These are phyloP conservation scores for Paraplagusia blochii DNA, from an alignment of 2,113 vertebrate genomes.

Conservation along the genomic window DNA sequence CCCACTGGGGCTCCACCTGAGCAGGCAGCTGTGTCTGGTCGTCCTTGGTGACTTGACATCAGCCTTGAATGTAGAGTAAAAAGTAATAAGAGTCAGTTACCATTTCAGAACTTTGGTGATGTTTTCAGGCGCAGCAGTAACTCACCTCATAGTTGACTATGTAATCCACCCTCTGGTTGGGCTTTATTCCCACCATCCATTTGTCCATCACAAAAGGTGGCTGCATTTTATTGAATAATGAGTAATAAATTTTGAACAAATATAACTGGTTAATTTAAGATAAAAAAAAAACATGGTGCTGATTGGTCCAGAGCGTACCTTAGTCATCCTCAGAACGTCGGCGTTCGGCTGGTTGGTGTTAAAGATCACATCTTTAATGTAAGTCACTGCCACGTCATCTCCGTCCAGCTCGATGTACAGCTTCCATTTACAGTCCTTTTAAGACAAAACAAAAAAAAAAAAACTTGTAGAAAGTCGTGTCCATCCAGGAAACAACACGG, in stretches of 20 bases:
- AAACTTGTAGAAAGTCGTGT: conserved; percentile 14
- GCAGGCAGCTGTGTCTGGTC: conserved; percentile 80
- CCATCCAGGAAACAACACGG: conserved; percentile 16
- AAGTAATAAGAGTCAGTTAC: background rate
- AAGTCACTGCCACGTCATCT: conserved; percentile 92
- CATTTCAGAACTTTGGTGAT: background rate
- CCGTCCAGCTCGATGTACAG: conserved; percentile 98
- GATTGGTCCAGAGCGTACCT: conserved; percentile 73
- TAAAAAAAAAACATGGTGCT: no score
- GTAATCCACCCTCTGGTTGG: conserved; percentile 88
- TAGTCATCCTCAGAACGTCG: conserved; percentile 90
- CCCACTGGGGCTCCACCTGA: conserved; percentile 80
- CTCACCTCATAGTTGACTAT: conserved; percentile 91
- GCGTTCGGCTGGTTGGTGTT: conserved; percentile 84
- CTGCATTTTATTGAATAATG: conserved; percentile 74
- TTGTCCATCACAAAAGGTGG: conserved; percentile 98
- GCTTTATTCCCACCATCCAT: conserved; percentile 87
- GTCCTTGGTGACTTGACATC: conserved; percentile 88
- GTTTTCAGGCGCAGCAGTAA: background rate
- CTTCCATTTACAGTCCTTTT: conserved; percentile 99
- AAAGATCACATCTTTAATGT: conserved; percentile 97
- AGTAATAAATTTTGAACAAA: no score
- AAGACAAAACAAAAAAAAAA: conserved; percentile 66
- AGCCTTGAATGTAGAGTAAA: conserved; percentile 66
- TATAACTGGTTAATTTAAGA: no score